Base-by-base conservation (phyloP, 2,888 invertebrate genomes). In the Smittia aterrima region DNA sequence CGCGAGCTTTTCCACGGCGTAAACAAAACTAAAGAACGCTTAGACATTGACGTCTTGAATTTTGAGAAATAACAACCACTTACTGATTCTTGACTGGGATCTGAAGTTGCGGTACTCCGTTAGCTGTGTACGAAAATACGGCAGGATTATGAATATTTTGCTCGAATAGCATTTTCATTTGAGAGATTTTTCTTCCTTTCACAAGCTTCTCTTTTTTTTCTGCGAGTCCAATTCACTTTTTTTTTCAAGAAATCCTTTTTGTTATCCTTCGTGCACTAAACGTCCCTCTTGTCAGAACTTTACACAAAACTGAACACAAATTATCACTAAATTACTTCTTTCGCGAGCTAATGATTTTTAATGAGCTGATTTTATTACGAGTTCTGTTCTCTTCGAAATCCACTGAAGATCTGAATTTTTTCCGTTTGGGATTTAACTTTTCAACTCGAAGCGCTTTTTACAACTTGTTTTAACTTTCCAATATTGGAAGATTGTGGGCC, bases 121-220 rank as follows among this genome's bases (percentile, higher is more conserved):
- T 72, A 27, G 70, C 47, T 72, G 72, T 72, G 27, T 72, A 72
- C 11, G 72, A 62, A 40, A 72, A 72, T 72, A 72, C 72, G 72
- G 58, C 72, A 16, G 71, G 71, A 72, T 72, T 70, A 20, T 25
- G 9, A 22, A 25, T 27, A 27, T 70, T 72, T 40, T 54, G 72
- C 20, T 72, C 72, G 62, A 72, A 72, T 27, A 72, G 58, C 72
- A 72, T 72, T 72, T 72, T 72, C 62, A 62, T 72, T 62, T 58
- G 58, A 18, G 58, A 58, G 7, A n/a, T 25, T 54, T 70, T 70
- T 68, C 64, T 4, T 64, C 58, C 58, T 68, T 68, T 40, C n/a
- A n/a, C n/a, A n/a, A n/a, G n/a, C n/a, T 58, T 22, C 22, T 58
- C 7, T 22, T 58, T 22, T 22, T 22, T 58, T 22, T 58, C 18